These are phyloP conservation scores for Tipula confusa DNA, from an alignment of 2,888 invertebrate genomes.

Conservation along the genomic window DNA sequence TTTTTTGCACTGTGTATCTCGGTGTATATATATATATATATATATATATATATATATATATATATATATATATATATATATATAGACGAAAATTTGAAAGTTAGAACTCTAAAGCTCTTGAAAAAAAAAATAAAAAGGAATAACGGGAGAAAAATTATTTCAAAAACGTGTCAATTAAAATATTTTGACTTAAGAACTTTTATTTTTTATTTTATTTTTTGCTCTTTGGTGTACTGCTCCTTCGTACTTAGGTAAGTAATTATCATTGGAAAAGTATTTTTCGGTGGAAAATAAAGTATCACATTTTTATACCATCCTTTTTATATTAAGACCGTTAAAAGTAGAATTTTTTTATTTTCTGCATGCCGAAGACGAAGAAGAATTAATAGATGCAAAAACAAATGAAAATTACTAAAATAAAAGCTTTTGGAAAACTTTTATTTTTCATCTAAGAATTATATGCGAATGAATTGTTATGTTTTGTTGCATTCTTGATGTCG, in stretches of 20 bases:
- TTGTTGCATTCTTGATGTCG: not conserved
- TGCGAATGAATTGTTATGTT: not conserved
- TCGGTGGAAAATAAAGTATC: not conserved
- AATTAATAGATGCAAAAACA: no score
- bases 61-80: not conserved
- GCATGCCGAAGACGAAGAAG: no score
- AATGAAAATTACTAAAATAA: not conserved
- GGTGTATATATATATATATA: not conserved
- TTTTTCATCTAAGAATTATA: not conserved
- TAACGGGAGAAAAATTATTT: slow-evolving; percentile 25
- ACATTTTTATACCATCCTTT: not conserved
- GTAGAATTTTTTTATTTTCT: slow-evolving; percentile 1
- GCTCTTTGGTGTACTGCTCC: not conserved
- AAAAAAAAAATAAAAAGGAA: not conserved
- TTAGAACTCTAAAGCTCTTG: slow-evolving; percentile 6
- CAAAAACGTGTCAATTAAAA: slow-evolving; percentile 25
- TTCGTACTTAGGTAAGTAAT: slow-evolving; percentile 25
- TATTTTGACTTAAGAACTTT: slow-evolving; percentile 9
- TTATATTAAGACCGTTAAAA: not conserved
- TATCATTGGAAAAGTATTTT: not conserved
- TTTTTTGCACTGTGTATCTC: not conserved
- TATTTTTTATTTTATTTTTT: no score
- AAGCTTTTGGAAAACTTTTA: not conserved
- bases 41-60: not conserved
- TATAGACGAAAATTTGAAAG: not conserved